Evolutionary conservation across 2,888 invertebrate genomes (phyloP).

Genomic region (Pollenia labialis): DNA sequence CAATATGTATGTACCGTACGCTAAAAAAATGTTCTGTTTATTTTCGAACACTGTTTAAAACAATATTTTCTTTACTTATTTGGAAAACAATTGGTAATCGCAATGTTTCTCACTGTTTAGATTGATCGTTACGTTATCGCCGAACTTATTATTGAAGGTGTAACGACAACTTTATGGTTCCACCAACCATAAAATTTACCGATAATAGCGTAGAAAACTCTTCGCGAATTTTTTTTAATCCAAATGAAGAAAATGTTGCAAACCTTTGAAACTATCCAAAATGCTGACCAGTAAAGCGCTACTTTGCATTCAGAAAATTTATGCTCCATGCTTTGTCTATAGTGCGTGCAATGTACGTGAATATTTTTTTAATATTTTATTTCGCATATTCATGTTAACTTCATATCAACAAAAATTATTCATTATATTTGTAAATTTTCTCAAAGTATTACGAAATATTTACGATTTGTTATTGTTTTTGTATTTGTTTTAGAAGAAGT

Average conservation of each 20-base stretch:
- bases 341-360: constrained; percentile 2
- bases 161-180: no score
- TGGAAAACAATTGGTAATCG: no score
- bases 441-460: constrained; percentile 26
- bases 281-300: background rate
- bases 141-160: no score
- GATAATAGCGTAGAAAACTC: no score
- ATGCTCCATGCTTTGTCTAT: constrained; percentile 9
- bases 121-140: no score
- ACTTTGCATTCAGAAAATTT: background rate
- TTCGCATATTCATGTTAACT: constrained; percentile 35
- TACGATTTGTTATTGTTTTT: background rate
- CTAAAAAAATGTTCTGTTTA: no score
- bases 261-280: background rate
- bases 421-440: constrained; percentile 11
- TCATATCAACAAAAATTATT: constrained; percentile 14
- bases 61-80: no score
- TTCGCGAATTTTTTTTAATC: no score
- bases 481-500: background rate
- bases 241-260: background rate
- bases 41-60: no score
- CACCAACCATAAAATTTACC: no score
- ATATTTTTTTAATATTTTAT: background rate
- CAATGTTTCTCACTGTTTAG: no score
- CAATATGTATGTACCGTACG: no score